These are phyloP conservation scores for Erethizon dorsatum DNA, from an alignment of 2,797 vertebrate genomes.

Conservation along the genomic window DNA sequence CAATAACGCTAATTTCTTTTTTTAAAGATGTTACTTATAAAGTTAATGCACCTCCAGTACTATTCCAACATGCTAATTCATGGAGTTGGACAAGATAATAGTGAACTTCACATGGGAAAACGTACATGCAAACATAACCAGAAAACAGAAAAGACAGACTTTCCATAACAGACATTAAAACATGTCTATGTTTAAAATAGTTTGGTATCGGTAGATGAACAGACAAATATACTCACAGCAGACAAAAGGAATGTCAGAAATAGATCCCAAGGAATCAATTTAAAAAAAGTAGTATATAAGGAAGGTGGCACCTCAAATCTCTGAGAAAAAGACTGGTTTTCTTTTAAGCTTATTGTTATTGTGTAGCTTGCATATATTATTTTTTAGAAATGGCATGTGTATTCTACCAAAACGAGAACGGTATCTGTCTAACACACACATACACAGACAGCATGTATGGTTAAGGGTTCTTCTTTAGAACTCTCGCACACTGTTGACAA, in stretches of 20 bases:
- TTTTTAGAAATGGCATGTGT: neutral
- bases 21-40: neutral
- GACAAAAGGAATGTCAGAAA: neutral
- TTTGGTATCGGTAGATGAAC: neutral
- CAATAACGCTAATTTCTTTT: neutral
- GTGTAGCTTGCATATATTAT: neutral
- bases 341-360: neutral
- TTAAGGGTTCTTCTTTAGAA: neutral
- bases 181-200: neutral
- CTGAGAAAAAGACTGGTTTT: neutral
- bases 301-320: neutral
- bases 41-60: neutral
- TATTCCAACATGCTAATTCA: neutral
- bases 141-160: neutral
- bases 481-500: neutral
- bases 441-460: rapidly evolving
- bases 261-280: neutral
- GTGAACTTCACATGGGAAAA: neutral
- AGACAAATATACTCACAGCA: neutral
- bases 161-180: neutral
- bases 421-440: neutral
- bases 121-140: neutral
- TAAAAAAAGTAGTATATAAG: neutral
- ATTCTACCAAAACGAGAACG: neutral
- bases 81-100: neutral